phyloP scores from a whole-genome alignment of 92 coral and sea anemone species.

The Actinernus sp. region DNA sequence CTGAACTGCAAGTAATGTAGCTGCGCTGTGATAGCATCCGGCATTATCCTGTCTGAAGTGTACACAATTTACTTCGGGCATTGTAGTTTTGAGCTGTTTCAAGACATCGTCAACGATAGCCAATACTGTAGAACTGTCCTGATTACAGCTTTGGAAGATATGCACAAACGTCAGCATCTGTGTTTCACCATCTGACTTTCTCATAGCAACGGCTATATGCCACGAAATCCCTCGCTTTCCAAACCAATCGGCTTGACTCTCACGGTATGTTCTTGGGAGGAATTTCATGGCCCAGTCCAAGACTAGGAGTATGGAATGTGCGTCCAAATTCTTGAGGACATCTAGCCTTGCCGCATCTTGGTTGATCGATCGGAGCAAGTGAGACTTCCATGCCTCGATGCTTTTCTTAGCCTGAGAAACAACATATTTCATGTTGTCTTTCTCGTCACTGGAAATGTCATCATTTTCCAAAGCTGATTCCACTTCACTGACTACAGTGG shows the following conservation, averaged over 20 bases:
- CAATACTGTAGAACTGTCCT: conserved; percentile 49
- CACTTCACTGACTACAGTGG: background rate
- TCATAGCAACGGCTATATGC: conserved; percentile 48
- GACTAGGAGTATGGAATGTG: conserved; percentile 15
- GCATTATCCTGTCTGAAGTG: conserved; percentile 63
- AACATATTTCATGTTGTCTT: too few relatives aligned
- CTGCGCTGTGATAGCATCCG: conserved; percentile 61
- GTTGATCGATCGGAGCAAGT: conserved; percentile 26
- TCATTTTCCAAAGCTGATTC: background rate
- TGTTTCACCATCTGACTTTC: conserved; percentile 17
- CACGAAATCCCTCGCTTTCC: conserved; percentile 63
- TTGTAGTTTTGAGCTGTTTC: conserved; percentile 28
- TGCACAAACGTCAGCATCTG: conserved; percentile 53
- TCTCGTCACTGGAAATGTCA: too few relatives aligned
- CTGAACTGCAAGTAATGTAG: conserved; percentile 34
- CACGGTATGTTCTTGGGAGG: conserved; percentile 35
- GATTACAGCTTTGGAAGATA: conserved; percentile 49
- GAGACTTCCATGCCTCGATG: conserved; percentile 29
- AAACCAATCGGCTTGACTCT: conserved; percentile 50
- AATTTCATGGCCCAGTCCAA: conserved; percentile 62
- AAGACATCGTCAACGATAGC: conserved; percentile 54
- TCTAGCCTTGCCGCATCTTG: conserved; percentile 47
- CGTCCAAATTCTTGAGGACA: conserved; percentile 24
- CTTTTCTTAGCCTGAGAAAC: too few relatives aligned
- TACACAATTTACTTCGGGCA: conserved; percentile 25